Conservation (phyloP, 2,888 invertebrate species). For the Meteorus colon region DNA sequence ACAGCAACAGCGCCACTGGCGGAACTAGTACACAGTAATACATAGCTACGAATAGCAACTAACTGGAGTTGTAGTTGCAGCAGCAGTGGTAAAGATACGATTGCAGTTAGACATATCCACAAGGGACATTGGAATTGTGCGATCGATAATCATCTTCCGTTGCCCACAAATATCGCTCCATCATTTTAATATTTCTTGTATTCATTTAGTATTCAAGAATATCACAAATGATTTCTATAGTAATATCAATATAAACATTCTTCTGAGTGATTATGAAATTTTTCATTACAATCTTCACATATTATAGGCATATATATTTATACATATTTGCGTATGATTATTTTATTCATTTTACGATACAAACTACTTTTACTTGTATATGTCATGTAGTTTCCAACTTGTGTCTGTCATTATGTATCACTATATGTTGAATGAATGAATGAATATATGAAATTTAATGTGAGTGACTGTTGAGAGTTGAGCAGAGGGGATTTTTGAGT, state of each 20-base stretch:
- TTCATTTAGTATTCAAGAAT: background rate
- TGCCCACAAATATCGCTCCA: slow-evolving; percentile 35
- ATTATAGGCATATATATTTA: slow-evolving; percentile 28
- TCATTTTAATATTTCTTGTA: slow-evolving; percentile 26
- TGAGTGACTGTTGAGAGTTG: slow-evolving; percentile 58
- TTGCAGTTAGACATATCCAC: slow-evolving; percentile 25
- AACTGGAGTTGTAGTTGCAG: slow-evolving; percentile 22
- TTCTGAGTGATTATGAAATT: background rate
- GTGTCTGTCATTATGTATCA: slow-evolving; percentile 73
- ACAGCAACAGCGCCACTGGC: background rate
- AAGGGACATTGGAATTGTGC: background rate
- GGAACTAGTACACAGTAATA: background rate
- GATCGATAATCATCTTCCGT: slow-evolving; percentile 16
- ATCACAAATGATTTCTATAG: too few species aligned
- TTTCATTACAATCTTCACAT: slow-evolving; percentile 26
- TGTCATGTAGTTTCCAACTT: slow-evolving; percentile 72
- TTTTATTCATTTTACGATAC: slow-evolving; percentile 26
- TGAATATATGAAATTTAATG: slow-evolving; percentile 67
- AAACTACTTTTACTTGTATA: slow-evolving; percentile 46
- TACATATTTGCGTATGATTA: slow-evolving; percentile 35
- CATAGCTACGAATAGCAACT: background rate
- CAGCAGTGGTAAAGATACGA: slow-evolving; percentile 20
- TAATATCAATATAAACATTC: background rate
- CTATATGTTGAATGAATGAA: slow-evolving; percentile 69
- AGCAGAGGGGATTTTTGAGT: background rate